phyloP scores from a whole-genome alignment of 92 coral and sea anemone genomes.

The Meandrina meandrites region DNA sequence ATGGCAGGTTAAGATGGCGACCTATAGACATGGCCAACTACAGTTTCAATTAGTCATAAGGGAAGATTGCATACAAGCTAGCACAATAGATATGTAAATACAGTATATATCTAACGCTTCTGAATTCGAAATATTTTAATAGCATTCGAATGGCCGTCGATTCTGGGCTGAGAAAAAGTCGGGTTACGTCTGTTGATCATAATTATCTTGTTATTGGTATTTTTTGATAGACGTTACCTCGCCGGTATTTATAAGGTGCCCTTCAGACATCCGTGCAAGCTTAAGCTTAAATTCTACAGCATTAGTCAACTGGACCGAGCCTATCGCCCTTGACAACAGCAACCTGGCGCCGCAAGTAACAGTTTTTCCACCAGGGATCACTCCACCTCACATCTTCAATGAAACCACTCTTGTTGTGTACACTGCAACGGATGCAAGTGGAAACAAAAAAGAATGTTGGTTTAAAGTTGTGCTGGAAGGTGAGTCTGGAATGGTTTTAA shows the following conservation, averaged over 20 bases:
- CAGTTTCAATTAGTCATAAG: too few species aligned
- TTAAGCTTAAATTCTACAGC: constrained; percentile 30
- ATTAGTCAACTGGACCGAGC: constrained; percentile 57
- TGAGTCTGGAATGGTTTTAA: neutral
- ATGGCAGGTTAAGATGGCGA: neutral
- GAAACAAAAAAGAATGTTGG: constrained; percentile 45
- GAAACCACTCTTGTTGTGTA: constrained; percentile 24
- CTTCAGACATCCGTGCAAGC: constrained; percentile 52
- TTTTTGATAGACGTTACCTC: constrained; percentile 31
- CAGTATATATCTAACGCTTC: too few species aligned
- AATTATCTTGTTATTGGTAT: neutral
- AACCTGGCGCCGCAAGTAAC: constrained; percentile 2
- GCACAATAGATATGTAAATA: too few species aligned
- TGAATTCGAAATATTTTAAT: too few species aligned
- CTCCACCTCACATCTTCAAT: constrained; percentile 51
- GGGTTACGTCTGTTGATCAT: neutral
- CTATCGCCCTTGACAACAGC: constrained; percentile 55
- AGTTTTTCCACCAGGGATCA: constrained; percentile 39
- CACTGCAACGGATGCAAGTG: constrained; percentile 54
- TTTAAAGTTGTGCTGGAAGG: constrained; percentile 59
- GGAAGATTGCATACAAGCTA: too few species aligned
- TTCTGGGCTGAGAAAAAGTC: too few species aligned
- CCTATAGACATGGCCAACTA: too few species aligned
- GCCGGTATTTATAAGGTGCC: constrained; percentile 47
- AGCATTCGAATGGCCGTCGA: too few species aligned